Base-by-base conservation (phyloP, 2,888 invertebrate species). In the Bruchidius siliquastri region DNA sequence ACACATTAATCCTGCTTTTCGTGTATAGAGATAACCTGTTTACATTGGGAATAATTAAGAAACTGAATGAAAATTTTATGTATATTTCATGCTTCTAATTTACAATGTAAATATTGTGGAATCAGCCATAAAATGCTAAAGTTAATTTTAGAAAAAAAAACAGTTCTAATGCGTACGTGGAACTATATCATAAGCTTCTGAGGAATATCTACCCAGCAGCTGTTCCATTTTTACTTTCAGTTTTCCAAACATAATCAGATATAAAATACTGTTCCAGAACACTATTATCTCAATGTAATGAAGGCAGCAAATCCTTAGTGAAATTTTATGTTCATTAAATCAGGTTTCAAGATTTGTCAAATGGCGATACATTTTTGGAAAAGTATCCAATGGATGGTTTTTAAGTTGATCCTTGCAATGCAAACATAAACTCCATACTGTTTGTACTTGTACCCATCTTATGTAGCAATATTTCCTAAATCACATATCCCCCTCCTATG, bases 81-180 rank as follows among this genome's bases (percentile, higher is more conserved):
- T 26, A 69, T 69, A 69, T 69, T 69, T 21, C 21, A 13, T 49
- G 49, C 6, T 69, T n/a, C 21, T 26, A 20, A 26, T 69, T 26
- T 69, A 69, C 26, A 69, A 69, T 26, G 69, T 2, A 49, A 72
- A 75, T 71, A 30, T 66, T 74, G 73, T 30, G 18, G n/a, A 30
- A 49, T 49, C 13, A 49, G 18, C 49, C 49, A 49, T 49, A 49
- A 49, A 49, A 49, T 13, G 49, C 49, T 49, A 49, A 49, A 49
- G 3, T 13, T 49, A 49, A 49, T 49, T 49, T 49, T 49, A 49
- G 6, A 13, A 49, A 49, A 49, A 49, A 49, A 49, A 49, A 49
- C 18, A 13, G 18, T 49, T 49, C 18, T 49, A 49, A 49, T 1
- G 49, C 18, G 18, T 49, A 49, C 49, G 6, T 49, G 49, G 49